These are phyloP conservation scores for Pegoplata infirma DNA, from an alignment of 2,888 invertebrate genomes.

Conservation along the genomic window DNA sequence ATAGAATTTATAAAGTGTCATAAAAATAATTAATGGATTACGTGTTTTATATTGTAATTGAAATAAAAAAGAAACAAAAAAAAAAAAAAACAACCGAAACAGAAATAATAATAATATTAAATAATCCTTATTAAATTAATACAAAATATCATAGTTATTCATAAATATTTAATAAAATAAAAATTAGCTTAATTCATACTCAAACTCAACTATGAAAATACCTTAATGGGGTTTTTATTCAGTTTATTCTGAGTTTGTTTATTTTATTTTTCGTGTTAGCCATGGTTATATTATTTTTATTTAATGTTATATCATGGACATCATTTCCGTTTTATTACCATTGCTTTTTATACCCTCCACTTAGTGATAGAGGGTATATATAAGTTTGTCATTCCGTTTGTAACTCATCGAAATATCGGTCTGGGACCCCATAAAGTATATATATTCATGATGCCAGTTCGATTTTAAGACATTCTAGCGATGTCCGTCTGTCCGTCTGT, in stretches of 20 bases:
- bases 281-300: background rate
- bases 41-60: conserved; percentile 50
- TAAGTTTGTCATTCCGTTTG: too few species aligned
- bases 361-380: too few species aligned
- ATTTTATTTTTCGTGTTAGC: background rate
- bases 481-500: too few species aligned
- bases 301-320: background rate
- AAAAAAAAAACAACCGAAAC: background rate
- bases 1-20: conserved; percentile 48
- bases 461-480: too few species aligned
- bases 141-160: conserved; percentile 16
- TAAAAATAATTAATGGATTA: conserved; percentile 58
- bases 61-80: conserved; percentile 5
- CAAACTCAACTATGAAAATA: conserved; percentile 4
- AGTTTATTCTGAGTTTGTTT: too few species aligned
- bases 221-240: background rate
- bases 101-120: background rate
- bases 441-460: too few species aligned
- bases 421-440: too few species aligned
- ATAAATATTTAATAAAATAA: background rate
- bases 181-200: conserved; percentile 13
- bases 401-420: too few species aligned
- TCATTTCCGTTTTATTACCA: background rate
- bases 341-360: too few species aligned
- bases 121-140: conserved; percentile 25